Evolutionary conservation across 2,113 vertebrate species (phyloP).

Genomic region (Noturus placidus): DNA sequence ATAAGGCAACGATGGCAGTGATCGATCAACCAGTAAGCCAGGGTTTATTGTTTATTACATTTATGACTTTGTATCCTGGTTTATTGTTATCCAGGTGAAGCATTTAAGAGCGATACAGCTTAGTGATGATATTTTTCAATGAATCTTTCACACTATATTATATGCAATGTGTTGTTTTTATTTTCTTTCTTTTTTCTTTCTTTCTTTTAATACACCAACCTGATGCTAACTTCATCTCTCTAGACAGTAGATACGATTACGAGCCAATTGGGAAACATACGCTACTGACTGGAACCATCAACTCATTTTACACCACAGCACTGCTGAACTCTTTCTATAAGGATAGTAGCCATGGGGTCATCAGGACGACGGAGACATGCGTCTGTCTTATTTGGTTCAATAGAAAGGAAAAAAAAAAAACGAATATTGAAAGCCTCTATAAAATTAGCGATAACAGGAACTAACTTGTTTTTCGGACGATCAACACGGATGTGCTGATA

Average conservation of each 20-base stretch:
- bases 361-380: neutral
- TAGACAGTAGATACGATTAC: neutral
- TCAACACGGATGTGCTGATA: neutral
- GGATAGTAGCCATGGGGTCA: neutral
- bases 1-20: neutral
- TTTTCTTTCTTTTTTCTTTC: neutral
- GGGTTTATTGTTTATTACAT: neutral
- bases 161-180: neutral
- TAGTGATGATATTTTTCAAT: neutral
- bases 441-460: neutral
- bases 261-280: neutral
- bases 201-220: neutral
- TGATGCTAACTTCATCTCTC: neutral
- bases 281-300: neutral
- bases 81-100: neutral
- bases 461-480: neutral
- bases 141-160: neutral
- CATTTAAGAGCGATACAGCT: neutral
- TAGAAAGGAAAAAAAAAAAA: neutral
- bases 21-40: neutral
- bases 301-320: neutral
- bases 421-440: neutral
- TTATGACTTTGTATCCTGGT: neutral
- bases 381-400: neutral
- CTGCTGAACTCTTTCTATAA: neutral